phyloP scores from a whole-genome alignment of 2,888 invertebrate species.

The Drosophila putrida region DNA sequence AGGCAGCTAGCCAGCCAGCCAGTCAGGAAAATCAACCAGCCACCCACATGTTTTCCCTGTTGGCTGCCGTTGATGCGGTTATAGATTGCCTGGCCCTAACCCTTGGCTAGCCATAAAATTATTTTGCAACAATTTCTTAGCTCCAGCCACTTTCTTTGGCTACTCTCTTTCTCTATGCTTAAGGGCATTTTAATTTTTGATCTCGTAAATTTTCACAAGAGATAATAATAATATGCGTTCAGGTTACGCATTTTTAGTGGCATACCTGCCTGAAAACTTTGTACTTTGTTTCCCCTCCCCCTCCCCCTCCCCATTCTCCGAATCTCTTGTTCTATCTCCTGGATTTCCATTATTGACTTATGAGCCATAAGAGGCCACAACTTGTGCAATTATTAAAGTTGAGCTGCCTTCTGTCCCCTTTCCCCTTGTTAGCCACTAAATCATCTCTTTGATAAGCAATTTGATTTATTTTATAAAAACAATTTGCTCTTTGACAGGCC shows the following conservation, averaged over 20 bases:
- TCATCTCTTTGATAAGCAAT: slow-evolving; percentile 81
- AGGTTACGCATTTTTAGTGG: slow-evolving; percentile 73
- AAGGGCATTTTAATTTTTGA: slow-evolving; percentile 81
- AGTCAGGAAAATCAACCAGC: slow-evolving; percentile 3
- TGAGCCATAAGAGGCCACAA: slow-evolving; percentile 75
- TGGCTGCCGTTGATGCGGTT: slow-evolving; percentile 65
- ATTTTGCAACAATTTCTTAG: slow-evolving; percentile 80
- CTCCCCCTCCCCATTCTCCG: not conserved
- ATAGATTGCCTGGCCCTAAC: slow-evolving; percentile 73
- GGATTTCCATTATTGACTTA: slow-evolving; percentile 72
- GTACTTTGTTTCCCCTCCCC: slow-evolving; percentile 18
- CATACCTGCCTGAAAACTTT: slow-evolving; percentile 60
- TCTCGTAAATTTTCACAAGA: slow-evolving; percentile 82
- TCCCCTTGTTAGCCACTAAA: slow-evolving; percentile 58
- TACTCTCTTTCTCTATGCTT: slow-evolving; percentile 32
- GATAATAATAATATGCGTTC: slow-evolving; percentile 81
- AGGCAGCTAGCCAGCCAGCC: not conserved
- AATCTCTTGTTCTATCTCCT: not conserved
- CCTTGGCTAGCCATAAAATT: slow-evolving; percentile 76
- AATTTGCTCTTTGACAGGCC: slow-evolving; percentile 70
- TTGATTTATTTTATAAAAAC: slow-evolving; percentile 78
- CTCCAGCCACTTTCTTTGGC: slow-evolving; percentile 52
- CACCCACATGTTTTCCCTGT: slow-evolving; percentile 36
- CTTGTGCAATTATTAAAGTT: slow-evolving; percentile 80
- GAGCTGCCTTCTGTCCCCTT: slow-evolving; percentile 28